Percentiles rank a stretch among this genome's conserved stretches.
These are phyloP conservation scores for Carpatolechia fugitivella DNA, from an alignment of 2,888 invertebrate genomes.

Conservation along the genomic window DNA sequence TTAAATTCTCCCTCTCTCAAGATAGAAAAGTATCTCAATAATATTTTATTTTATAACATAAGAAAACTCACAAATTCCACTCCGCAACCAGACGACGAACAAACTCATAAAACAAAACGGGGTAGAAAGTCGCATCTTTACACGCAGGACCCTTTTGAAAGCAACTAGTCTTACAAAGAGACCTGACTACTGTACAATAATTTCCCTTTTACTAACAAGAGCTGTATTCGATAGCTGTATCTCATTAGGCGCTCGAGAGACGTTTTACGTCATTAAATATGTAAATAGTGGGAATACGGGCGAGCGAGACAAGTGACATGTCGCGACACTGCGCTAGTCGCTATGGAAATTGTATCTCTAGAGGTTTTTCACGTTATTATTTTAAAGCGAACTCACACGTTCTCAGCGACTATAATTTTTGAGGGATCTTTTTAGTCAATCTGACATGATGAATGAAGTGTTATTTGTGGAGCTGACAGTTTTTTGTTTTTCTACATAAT, in stretches of 20 bases:
- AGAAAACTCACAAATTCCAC: no score
- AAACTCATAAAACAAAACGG: constrained; percentile 5
- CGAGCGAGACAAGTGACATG: constrained; percentile 69
- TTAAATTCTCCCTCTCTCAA: no score
- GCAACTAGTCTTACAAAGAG: constrained; percentile 1
- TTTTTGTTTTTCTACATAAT: no score
- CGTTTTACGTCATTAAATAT: constrained; percentile 73
- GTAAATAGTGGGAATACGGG: constrained; percentile 72
- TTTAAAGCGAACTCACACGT: no score
- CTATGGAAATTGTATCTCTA: no score
- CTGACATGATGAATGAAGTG: no score
- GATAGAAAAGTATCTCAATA: no score
- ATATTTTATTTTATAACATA: no score
- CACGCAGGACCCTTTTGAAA: constrained; percentile 3
- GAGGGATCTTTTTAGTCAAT: no score
- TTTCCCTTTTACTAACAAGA: constrained; percentile 26
- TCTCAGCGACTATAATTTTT: no score
- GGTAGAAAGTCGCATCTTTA: background rate
- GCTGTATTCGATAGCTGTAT: constrained; percentile 49
- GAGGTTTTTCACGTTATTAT: no score
- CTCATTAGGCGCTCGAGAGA: constrained; percentile 64
- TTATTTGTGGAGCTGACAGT: no score
- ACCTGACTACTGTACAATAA: constrained; percentile 1
- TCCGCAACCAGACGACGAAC: constrained; percentile 2
- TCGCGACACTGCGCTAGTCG: constrained; percentile 38